These are phyloP conservation scores for Thymelicus acteon DNA, from an alignment of 2,888 invertebrate species.

Conservation along the genomic window DNA sequence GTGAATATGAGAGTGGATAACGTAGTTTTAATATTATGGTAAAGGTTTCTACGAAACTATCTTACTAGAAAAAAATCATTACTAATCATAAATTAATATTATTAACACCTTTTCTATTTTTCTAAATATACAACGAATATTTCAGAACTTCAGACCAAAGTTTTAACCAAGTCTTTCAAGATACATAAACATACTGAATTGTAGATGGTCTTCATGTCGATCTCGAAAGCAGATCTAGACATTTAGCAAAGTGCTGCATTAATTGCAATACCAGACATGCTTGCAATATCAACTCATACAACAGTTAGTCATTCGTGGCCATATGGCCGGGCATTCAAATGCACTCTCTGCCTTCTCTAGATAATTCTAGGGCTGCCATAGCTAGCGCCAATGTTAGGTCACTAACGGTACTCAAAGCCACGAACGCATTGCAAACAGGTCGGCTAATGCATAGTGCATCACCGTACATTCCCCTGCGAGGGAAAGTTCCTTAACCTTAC, in stretches of 20 bases:
- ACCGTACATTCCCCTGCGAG: constrained; percentile 53
- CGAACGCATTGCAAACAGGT: constrained; percentile 68
- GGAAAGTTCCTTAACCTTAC: constrained; percentile 57
- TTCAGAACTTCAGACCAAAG: no score
- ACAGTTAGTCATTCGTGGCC: constrained; percentile 26
- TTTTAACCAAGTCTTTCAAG: no score
- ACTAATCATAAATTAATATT: no score
- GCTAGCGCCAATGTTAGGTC: constrained; percentile 60
- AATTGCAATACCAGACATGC: constrained; percentile 34
- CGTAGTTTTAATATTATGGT: background rate
- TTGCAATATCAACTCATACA: constrained; percentile 31
- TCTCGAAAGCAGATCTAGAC: background rate
- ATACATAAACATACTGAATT: no score
- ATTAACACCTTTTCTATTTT: no score
- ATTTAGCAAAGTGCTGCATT: constrained; percentile 25
- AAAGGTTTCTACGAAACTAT: no score
- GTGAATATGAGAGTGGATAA: background rate
- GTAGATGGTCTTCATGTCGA: no score
- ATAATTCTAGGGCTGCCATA: constrained; percentile 43
- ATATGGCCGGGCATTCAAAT: constrained; percentile 35
- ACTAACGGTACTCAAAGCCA: constrained; percentile 70
- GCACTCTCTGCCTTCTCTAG: constrained; percentile 31
- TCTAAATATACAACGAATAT: no score
- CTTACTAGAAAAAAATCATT: no score
- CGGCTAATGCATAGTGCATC: constrained; percentile 67